Percentiles rank a stretch among this genome's conserved stretches.
phyloP scores from a whole-genome alignment of 2,113 vertebrate species.

The Silurus asotus region DNA sequence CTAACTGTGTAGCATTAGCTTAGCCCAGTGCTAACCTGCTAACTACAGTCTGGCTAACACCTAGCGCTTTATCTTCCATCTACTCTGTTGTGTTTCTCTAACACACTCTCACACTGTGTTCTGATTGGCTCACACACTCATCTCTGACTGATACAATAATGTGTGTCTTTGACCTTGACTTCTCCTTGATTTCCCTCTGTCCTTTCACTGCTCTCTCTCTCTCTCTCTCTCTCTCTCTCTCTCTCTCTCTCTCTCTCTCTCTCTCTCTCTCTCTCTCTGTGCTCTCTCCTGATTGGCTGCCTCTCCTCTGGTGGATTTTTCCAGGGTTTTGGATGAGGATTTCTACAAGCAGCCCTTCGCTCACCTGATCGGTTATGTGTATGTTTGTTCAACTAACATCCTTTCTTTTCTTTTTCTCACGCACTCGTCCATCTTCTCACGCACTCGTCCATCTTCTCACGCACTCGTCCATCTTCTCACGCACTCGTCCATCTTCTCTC shows the following conservation, averaged over 20 bases:
- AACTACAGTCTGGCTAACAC: background rate
- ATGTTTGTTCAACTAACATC: constrained; percentile 94
- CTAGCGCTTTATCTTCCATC: background rate
- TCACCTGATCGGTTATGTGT: constrained; percentile 99
- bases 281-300: constrained; percentile 86
- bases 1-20: background rate
- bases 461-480: no score
- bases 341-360: constrained; percentile 99
- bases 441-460: background rate
- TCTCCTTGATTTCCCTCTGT: constrained; percentile 41
- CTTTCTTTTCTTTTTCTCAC: constrained; percentile 65
- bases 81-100: background rate
- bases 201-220: constrained; percentile 79
- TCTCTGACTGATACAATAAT: background rate
- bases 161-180: background rate
- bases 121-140: constrained; percentile 5
- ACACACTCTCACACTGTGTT: background rate
- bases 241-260: no score
- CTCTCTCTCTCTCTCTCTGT: no score
- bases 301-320: constrained; percentile 77
- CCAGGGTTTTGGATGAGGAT: constrained; percentile 99
- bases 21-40: constrained; percentile 1
- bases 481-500: no score
- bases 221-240: no score
- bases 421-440: no score